phyloP scores from a whole-genome alignment of 2,113 vertebrate species.

The Recurvirostra avosetta region DNA sequence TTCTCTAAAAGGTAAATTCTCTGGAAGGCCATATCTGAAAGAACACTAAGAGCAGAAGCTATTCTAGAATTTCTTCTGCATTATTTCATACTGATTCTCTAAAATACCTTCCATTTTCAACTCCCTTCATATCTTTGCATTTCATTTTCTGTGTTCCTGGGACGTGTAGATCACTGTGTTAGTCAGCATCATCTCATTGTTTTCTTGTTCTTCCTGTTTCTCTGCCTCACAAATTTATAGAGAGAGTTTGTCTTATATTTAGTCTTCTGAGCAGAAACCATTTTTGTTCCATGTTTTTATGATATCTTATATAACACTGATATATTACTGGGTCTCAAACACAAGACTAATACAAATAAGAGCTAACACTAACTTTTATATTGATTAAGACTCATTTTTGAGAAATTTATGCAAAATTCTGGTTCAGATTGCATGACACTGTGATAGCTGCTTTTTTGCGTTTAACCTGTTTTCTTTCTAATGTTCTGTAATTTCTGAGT shows the following conservation, averaged over 20 bases:
- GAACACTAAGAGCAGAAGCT: neutral
- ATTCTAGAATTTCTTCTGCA: neutral
- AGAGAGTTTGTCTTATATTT: neutral
- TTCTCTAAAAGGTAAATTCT: constrained; percentile 33
- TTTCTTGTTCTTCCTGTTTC: constrained; percentile 16
- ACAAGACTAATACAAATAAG: neutral
- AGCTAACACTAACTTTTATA: neutral
- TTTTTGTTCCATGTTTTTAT: neutral
- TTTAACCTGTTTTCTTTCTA: neutral
- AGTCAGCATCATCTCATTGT: neutral
- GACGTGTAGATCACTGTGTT: neutral
- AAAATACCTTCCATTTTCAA: neutral
- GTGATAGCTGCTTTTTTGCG: neutral
- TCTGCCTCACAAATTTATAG: neutral
- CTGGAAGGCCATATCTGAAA: neutral
- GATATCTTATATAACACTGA: neutral
- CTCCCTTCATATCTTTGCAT: neutral
- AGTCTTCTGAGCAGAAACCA: neutral
- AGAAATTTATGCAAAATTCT: neutral
- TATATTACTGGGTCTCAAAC: neutral
- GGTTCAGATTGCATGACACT: neutral
- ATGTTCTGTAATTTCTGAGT: neutral
- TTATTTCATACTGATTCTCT: neutral
- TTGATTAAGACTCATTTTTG: neutral
- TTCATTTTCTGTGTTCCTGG: neutral